A percentile compares a stretch with the other conserved stretches of the same genome.
These are phyloP conservation scores for Petrocephalus zakoni DNA, from an alignment of 2,113 vertebrate species.

Conservation along the genomic window DNA sequence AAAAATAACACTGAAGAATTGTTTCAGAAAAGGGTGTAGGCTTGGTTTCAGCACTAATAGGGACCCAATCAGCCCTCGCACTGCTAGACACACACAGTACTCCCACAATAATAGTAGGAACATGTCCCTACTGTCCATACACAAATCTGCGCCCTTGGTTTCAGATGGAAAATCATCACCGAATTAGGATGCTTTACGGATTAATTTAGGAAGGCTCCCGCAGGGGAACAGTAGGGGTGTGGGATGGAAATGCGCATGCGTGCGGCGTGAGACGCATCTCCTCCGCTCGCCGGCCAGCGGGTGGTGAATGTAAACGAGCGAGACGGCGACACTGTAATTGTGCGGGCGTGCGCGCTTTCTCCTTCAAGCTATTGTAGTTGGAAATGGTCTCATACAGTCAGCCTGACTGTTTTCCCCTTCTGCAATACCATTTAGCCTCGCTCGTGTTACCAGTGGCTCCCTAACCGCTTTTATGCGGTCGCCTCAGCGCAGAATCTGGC, in stretches of 20 bases:
- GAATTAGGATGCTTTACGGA: not conserved
- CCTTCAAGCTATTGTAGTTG: not conserved
- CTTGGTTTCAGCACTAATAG: not conserved
- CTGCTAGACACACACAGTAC: too few species aligned
- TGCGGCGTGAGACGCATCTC: not conserved
- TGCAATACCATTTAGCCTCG: not conserved
- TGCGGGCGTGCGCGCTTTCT: not conserved
- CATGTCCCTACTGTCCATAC: not conserved
- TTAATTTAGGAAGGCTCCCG: not conserved
- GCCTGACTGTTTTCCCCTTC: not conserved
- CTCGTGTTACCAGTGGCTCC: not conserved
- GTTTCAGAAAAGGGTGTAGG: not conserved
- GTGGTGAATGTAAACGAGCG: not conserved
- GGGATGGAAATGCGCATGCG: not conserved
- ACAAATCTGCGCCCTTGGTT: not conserved
- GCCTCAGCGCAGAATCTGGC: not conserved
- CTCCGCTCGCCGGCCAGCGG: not conserved
- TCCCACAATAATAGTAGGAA: not conserved
- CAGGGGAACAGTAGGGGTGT: not conserved
- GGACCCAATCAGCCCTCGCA: not conserved
- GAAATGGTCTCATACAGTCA: not conserved
- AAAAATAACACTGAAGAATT: not conserved
- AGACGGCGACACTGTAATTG: not conserved
- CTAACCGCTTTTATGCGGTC: not conserved
- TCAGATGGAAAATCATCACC: not conserved